phyloP scores from a whole-genome alignment of 2,113 vertebrate genomes.

The Corynorhinus townsendii region DNA sequence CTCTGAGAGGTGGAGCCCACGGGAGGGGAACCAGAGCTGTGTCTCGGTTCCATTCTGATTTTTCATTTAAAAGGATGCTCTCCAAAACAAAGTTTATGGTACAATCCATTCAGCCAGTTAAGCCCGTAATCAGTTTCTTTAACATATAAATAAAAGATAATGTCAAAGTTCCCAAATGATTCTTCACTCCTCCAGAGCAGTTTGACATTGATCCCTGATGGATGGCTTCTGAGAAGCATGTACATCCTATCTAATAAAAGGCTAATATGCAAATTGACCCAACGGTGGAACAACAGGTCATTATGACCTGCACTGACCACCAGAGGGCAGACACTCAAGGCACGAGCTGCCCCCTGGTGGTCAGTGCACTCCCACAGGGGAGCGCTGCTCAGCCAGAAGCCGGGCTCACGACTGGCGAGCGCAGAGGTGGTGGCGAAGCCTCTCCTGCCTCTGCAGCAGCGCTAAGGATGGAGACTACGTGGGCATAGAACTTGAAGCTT shows the following conservation, averaged over 20 bases:
- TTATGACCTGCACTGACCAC: too few relatives aligned
- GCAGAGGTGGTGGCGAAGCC: too few relatives aligned
- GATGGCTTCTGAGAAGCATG: neutral
- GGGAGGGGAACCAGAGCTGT: neutral
- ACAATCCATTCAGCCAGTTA: neutral
- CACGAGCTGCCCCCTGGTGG: too few relatives aligned
- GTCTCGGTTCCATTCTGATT: neutral
- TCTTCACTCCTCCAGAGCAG: neutral
- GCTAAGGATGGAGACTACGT: neutral
- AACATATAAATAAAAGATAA: slow-evolving; percentile 1
- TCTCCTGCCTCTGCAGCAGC: too few relatives aligned
- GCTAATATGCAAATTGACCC: too few relatives aligned
- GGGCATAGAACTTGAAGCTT: neutral
- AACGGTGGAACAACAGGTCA: too few relatives aligned
- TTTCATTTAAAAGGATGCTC: neutral
- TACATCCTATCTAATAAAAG: neutral
- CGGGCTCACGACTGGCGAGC: too few relatives aligned
- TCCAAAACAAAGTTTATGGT: neutral
- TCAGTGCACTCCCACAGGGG: too few relatives aligned
- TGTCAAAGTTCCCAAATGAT: neutral
- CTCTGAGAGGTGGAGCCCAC: neutral
- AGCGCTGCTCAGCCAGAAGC: too few relatives aligned
- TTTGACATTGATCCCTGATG: neutral
- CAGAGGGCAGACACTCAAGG: too few relatives aligned
- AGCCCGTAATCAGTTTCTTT: neutral